These are phyloP conservation scores for Acleris literana DNA, from an alignment of 2,888 invertebrate genomes.

Conservation along the genomic window DNA sequence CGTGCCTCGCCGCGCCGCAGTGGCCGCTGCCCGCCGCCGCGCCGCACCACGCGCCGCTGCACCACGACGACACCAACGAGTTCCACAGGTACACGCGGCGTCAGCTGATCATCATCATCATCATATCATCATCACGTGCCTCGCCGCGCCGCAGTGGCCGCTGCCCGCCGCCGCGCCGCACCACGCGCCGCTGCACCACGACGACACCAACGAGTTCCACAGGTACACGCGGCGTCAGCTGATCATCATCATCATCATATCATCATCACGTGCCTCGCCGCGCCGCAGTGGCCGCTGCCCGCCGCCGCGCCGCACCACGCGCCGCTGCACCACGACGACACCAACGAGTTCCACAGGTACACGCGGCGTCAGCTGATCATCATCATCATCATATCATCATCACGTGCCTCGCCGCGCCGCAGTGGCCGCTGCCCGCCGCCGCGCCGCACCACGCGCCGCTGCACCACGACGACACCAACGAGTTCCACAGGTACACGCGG, in stretches of 20 bases:
- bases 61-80: conserved; percentile 97
- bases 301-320: conserved; percentile 91
- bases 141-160: conserved; percentile 80
- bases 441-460: too few relatives aligned
- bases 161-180: conserved; percentile 43
- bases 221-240: conserved; percentile 52
- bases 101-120: too few relatives aligned
- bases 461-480: conserved; percentile 73
- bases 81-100: conserved; percentile 85
- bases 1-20: conserved; percentile 86
- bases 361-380: neutral
- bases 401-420: too few relatives aligned
- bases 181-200: conserved; percentile 97
- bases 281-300: conserved; percentile 93
- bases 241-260: too few relatives aligned
- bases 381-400: too few relatives aligned
- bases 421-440: too few relatives aligned
- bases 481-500: conserved; percentile 60
- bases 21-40: conserved; percentile 96
- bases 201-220: conserved; percentile 94
- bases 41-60: conserved; percentile 96
- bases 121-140: conserved; percentile 67
- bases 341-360: conserved; percentile 37
- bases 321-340: conserved; percentile 88
- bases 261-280: neutral